These are phyloP conservation scores for Campylorhamphus procurvoides DNA, from an alignment of 2,113 vertebrate species.

Conservation along the genomic window DNA sequence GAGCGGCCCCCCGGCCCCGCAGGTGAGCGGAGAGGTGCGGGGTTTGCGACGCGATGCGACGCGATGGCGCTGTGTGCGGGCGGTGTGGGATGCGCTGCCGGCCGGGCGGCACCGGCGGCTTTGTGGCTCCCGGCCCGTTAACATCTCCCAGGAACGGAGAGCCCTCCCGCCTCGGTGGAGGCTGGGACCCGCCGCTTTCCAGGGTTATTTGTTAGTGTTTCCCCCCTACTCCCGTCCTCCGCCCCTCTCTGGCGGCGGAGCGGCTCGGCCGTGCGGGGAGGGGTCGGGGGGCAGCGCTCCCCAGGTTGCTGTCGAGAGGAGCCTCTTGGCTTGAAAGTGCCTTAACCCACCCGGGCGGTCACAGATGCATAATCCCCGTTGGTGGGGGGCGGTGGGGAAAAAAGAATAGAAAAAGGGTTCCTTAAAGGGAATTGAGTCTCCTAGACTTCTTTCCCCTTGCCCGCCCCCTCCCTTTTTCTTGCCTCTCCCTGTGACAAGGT, in stretches of 20 bases:
- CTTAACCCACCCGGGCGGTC: neutral
- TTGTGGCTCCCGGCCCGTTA: neutral
- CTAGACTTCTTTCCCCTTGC: neutral
- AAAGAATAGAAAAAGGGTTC: neutral
- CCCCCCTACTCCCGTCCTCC: neutral
- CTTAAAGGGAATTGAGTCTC: neutral
- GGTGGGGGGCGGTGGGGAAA: no score
- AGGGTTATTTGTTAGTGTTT: neutral
- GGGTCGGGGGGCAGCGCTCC: neutral
- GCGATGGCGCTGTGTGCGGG: neutral
- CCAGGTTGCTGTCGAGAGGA: neutral
- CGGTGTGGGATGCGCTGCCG: neutral
- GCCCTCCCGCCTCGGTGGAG: neutral
- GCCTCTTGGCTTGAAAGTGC: neutral
- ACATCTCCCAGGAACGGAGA: neutral
- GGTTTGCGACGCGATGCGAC: no score
- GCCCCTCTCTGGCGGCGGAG: neutral
- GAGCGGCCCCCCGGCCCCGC: constrained; percentile 38
- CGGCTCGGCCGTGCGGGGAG: neutral
- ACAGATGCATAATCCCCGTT: neutral
- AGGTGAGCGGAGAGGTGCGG: constrained; percentile 72
- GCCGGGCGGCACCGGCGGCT: neutral
- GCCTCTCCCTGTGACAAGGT: neutral
- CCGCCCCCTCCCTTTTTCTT: rapidly evolving
- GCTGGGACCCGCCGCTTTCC: neutral